Conservation (phyloP, 2,888 invertebrate species). For the Ypsolopha sequella region DNA sequence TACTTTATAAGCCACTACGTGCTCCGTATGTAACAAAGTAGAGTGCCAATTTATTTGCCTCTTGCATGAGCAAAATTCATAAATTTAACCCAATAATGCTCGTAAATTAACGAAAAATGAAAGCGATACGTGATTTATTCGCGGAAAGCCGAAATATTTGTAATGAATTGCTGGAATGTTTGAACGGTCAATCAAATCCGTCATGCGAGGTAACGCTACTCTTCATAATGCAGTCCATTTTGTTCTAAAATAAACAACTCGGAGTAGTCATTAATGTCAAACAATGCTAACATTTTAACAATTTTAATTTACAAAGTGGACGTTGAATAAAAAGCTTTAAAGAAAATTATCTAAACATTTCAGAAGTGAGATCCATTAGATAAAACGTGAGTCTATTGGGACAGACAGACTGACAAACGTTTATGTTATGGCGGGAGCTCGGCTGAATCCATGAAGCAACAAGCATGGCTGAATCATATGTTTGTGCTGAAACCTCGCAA, state of each 20-base stretch:
- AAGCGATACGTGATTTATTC: no score
- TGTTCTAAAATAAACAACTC: constrained; percentile 14
- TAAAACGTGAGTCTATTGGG: constrained; percentile 28
- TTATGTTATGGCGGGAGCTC: background rate
- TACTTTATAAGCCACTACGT: background rate
- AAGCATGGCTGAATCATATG: background rate
- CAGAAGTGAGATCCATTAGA: constrained; percentile 38
- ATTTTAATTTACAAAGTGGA: constrained; percentile 8
- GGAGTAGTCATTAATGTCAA: constrained; percentile 10
- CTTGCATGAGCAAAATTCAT: no score
- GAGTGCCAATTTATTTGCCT: no score
- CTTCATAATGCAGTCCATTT: background rate
- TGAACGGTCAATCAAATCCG: no score
- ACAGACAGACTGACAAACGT: constrained; percentile 38
- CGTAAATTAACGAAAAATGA: no score
- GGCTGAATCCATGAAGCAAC: no score
- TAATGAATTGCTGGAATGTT: no score
- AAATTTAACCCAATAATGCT: no score
- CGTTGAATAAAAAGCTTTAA: constrained; percentile 8
- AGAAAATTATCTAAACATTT: constrained; percentile 29
- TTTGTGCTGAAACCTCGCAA: no score
- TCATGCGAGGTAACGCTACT: no score
- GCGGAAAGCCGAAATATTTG: no score
- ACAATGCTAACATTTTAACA: constrained; percentile 6
- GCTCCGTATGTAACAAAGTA: constrained; percentile 5